Evolutionary conservation across 2,888 invertebrate species (phyloP), one percentile per base, ranked within the genome.

Genomic region (Lycophotia porphyrea): DNA sequence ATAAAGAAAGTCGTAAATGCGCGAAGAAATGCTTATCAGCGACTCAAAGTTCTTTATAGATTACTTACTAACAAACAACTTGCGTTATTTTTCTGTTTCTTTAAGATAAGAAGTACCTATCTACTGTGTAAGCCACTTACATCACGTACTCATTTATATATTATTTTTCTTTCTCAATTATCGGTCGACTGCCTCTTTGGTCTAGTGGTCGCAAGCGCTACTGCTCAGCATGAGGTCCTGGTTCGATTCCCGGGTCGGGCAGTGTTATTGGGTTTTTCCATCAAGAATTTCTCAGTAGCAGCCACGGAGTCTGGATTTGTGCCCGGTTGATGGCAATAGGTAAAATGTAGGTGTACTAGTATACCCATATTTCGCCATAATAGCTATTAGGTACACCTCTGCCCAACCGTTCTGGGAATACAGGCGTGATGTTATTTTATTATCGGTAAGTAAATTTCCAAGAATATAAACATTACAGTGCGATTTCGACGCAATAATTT

Each of bases 1-100:
- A 85, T 85, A 77, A 83, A 66, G 78, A 82, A 85, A 85, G 66
- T 67, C 61, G 52, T 77, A 77, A 60, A 60, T 60, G 36, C 42
- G 44, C 76, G 47, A 85, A 74, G 78, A 85, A 78, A 82, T 82
- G 61, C 52, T 85, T 85, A 83, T 85, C 86, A n/a, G 49, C 31
- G 71, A 78, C 68, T 76, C 67, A 85, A 85, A 78, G 86, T 86
- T 74, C 78, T 85, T 78, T 64, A 82, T 36, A 81, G 77, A 78
- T 84, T 77, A 85, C n/a, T 36, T 80, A 65, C 36, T 34, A 55
- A 73, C 63, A 84, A 86, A 84, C 86, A 86, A 86, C 31, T 60
- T 34, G 42, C 39, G 24, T 13, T 79, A 71, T 70, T 70, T 85
- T 73, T 73, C 63, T 77, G 44, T 15, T 78, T 74, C 44, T 60